Conservation (phyloP, 2,797 vertebrate species). For the Phataginus tricuspis region DNA sequence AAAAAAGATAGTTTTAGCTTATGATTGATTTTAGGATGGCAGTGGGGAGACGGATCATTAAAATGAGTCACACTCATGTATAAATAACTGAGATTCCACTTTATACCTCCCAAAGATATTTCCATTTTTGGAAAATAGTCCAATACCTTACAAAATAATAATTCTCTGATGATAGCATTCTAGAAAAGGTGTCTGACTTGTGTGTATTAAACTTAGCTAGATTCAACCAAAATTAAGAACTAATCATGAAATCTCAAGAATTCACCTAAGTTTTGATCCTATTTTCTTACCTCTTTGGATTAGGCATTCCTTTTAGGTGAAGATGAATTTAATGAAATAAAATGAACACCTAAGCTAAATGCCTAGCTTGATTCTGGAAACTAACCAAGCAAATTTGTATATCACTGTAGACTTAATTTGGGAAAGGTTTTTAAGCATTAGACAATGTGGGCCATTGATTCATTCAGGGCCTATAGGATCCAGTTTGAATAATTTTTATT, state of each 20-base stretch:
- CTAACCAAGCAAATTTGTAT: background rate
- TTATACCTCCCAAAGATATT: background rate
- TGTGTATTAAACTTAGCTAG: background rate
- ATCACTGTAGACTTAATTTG: background rate
- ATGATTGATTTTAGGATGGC: background rate
- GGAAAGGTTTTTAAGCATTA: background rate
- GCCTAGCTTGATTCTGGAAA: background rate
- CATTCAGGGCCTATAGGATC: background rate
- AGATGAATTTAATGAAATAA: background rate
- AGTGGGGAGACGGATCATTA: background rate
- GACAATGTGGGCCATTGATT: background rate
- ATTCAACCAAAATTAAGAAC: constrained; percentile 25
- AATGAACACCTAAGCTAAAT: background rate
- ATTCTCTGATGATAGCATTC: background rate
- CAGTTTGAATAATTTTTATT: background rate
- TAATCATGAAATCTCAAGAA: background rate
- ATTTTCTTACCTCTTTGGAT: background rate
- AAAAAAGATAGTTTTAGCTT: background rate
- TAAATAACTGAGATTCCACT: background rate
- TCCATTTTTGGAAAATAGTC: background rate
- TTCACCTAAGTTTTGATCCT: background rate
- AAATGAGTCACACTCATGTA: background rate
- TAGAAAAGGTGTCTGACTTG: background rate
- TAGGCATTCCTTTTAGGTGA: background rate
- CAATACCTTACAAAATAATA: background rate